Evolutionary conservation across 2,797 vertebrate genomes (phyloP), one percentile per base, ranked within the genome.

Genomic region (Coluber constrictor): DNA sequence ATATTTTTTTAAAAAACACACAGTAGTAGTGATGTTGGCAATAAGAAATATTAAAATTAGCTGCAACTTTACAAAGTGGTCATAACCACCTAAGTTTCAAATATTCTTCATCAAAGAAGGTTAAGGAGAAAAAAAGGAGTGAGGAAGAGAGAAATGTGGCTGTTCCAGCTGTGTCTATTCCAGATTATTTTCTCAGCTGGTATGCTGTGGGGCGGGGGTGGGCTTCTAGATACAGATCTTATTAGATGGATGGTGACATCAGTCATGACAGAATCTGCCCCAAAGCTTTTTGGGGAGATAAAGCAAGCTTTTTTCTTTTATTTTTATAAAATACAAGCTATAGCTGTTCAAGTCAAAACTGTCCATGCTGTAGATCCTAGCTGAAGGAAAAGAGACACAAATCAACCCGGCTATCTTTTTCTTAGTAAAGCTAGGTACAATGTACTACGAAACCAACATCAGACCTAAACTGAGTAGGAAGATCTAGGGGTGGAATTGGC

Each of bases 201-300:
- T 0, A 3, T 37, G 3, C 66, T 32, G 6, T 6, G n/a, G 16
- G 18, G 15, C 1, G 3, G 63, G 29, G 29, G 0, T 13, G 29
- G 61, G 8, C 18, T 43, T 43, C 37, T 43, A 43, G 18, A 79
- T 43, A 4, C 32, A 37, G 32, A 37, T 5, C 66, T 74, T 74
- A 74, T 74, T 37, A 74, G 70, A 20, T 20, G 16, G 32, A 20
- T 43, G 18, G 3, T 79, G 32, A 43, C 32, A 43, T 79, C 70
- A 79, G 70, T 18, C 70, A 79, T 79, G 70, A 43, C 32, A 79
- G 70, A 37, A 74, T 9, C 18, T 23, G 8, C 23, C 32, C 70
- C 70, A 79, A 43, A 79, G 32, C 32, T 79, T 83, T 83, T 20
- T 23, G 16, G 18, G 20, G 20, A 83, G 20, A 43, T 37, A 70